phyloP scores from a whole-genome alignment of 2,888 invertebrate genomes.

The Lycia hirtaria region DNA sequence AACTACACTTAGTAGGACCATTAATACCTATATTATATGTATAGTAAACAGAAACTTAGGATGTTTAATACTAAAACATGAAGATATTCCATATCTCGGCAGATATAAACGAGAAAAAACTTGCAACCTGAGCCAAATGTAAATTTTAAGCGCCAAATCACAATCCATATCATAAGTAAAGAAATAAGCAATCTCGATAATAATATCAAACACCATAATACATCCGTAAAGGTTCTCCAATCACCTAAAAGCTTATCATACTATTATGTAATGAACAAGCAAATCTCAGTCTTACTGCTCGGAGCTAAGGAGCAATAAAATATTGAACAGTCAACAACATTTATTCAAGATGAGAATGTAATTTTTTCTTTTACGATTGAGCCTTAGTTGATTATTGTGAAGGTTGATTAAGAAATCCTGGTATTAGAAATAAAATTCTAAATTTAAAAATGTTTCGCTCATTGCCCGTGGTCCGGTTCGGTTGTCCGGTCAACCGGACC shows the following conservation, averaged over 20 bases:
- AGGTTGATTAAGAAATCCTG: background rate
- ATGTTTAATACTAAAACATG: no score
- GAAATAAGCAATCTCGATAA: constrained; percentile 19
- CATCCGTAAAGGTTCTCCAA: constrained; percentile 13
- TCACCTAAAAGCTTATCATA: constrained; percentile 15
- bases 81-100: no score
- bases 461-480: no score
- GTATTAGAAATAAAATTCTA: no score
- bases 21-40: no score
- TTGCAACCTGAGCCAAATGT: constrained; percentile 16
- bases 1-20: no score
- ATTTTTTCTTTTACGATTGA: background rate
- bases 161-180: constrained; percentile 3
- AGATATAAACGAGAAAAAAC: background rate
- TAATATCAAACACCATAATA: constrained; percentile 22
- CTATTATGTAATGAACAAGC: background rate
- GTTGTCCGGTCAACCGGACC: no score
- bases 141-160: constrained; percentile 1
- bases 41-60: no score
- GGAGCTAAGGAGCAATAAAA: background rate
- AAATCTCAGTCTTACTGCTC: constrained; percentile 2
- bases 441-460: no score
- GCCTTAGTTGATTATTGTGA: background rate
- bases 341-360: background rate
- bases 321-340: background rate